Evolutionary conservation across 2,888 invertebrate species (phyloP).

Genomic region (Listrodromus nycthemerus): DNA sequence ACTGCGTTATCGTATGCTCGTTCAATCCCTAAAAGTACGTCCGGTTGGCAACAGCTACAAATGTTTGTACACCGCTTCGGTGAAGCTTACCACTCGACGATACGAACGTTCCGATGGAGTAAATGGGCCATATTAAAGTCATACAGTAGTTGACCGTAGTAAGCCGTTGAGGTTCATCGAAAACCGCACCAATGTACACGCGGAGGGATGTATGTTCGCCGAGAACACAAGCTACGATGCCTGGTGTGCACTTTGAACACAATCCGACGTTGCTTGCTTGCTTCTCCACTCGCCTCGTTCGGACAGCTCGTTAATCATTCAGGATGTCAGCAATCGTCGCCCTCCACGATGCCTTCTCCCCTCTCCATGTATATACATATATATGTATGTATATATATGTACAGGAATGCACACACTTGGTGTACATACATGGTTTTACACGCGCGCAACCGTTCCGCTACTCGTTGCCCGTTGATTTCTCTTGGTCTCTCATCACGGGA

Average conservation of each 20-base stretch:
- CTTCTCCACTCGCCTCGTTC: constrained; percentile 53
- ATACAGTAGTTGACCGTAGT: neutral
- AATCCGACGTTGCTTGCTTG: constrained; percentile 59
- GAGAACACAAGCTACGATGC: constrained; percentile 44
- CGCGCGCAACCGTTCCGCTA: neutral
- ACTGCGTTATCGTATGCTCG: neutral
- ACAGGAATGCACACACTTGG: neutral
- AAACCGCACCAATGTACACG: neutral
- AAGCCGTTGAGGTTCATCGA: constrained; percentile 13
- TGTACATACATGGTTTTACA: neutral
- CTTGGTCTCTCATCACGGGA: constrained; percentile 33
- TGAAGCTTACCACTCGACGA: neutral
- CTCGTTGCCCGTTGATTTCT: constrained; percentile 22
- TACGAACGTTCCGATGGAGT: neutral
- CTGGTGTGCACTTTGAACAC: constrained; percentile 55
- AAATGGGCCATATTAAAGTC: neutral
- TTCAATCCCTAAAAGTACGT: constrained; percentile 6
- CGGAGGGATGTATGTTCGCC: neutral
- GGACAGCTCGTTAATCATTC: constrained; percentile 69
- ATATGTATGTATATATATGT: neutral
- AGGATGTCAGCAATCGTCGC: constrained; percentile 72
- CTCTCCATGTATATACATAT: neutral
- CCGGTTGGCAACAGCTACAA: neutral
- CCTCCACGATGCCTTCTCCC: constrained; percentile 53
- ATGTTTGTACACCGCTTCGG: neutral